Percentiles rank a stretch among this genome's conserved stretches.
phyloP scores from a whole-genome alignment of 2,113 vertebrate genomes.

The Halcyon senegalensis region DNA sequence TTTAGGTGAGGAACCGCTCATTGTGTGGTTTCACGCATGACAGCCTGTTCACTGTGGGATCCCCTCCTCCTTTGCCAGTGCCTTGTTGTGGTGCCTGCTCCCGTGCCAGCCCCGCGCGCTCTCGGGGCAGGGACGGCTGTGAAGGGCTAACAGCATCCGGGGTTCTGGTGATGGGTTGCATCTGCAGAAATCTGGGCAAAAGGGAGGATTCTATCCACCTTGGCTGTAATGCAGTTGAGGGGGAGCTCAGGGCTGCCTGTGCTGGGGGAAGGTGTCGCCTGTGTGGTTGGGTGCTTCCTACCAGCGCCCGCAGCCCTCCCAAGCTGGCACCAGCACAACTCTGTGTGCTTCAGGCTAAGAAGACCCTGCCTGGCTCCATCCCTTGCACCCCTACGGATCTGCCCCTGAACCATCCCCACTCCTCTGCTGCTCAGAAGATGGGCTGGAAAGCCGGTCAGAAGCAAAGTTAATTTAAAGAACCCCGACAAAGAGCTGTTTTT shows the following conservation, averaged over 20 bases:
- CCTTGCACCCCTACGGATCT: not conserved
- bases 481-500: not conserved
- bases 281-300: fast-evolving
- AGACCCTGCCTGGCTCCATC: not conserved
- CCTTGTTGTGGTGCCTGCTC: not conserved
- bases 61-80: not conserved
- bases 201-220: not conserved
- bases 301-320: fast-evolving
- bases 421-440: not conserved
- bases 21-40: not conserved
- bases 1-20: fast-evolving
- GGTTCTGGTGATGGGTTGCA: too few relatives aligned
- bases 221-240: fast-evolving
- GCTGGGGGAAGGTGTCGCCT: fast-evolving
- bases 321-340: not conserved
- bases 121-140: not conserved
- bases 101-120: fast-evolving
- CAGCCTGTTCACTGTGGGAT: fast-evolving
- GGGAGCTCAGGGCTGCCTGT: fast-evolving
- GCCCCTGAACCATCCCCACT: not conserved
- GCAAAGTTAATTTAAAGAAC: not conserved
- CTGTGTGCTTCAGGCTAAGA: too few relatives aligned
- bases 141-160: fast-evolving
- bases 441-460: not conserved
- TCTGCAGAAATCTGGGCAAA: not conserved